Evolutionary conservation across 1,140 invertebrate species (phyloP).

Genomic region (Bombus terrestris): DNA sequence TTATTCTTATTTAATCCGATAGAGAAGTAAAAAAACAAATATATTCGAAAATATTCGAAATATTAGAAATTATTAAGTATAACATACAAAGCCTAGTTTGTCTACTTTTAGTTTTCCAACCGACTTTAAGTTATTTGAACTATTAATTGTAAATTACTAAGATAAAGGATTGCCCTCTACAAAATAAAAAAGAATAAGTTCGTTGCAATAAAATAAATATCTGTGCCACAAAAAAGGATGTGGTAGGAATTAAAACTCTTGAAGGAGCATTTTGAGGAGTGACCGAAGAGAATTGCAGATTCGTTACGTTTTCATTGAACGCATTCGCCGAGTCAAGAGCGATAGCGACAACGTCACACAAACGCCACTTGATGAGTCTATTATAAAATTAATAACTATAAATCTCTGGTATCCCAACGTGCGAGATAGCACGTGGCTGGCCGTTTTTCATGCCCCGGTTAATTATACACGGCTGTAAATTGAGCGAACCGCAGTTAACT

Average conservation of each 20-base stretch:
- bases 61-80: too few relatives aligned
- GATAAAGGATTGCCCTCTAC: too few relatives aligned
- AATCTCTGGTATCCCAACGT: slow-evolving; percentile 69
- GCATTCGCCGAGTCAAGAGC: neutral
- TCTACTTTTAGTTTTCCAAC: too few relatives aligned
- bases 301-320: slow-evolving; percentile 5
- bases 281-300: neutral
- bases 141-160: too few relatives aligned
- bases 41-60: neutral
- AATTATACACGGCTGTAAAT: slow-evolving; percentile 79
- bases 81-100: too few relatives aligned
- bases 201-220: neutral
- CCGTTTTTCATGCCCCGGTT: slow-evolving; percentile 79
- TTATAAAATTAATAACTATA: slow-evolving; percentile 82
- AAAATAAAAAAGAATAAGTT: too few relatives aligned
- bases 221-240: neutral
- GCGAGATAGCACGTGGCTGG: slow-evolving; percentile 76
- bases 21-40: neutral
- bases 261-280: too few relatives aligned
- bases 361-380: slow-evolving; percentile 77
- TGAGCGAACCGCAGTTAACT: slow-evolving; percentile 72
- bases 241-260: too few relatives aligned
- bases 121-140: too few relatives aligned
- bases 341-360: slow-evolving; percentile 33
- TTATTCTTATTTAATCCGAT: neutral